A percentile compares a stretch with the other conserved stretches of the same genome.
phyloP scores from a whole-genome alignment of 2,888 invertebrate species.

The Heliconius ismenius region DNA sequence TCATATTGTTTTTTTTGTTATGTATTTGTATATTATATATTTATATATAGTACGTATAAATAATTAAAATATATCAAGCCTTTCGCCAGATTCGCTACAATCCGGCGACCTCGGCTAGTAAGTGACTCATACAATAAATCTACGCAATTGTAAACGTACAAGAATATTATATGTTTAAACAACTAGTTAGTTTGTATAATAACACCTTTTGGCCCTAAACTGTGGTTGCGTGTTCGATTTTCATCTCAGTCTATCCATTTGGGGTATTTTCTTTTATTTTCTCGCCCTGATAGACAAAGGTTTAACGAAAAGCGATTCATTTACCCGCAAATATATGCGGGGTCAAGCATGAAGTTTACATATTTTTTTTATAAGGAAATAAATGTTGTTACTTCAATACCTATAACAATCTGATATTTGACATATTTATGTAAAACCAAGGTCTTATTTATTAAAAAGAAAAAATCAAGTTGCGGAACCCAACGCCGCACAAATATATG shows the following conservation, averaged over 20 bases:
- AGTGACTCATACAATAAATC: background rate
- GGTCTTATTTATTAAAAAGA: background rate
- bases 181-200: background rate
- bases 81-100: slow-evolving; percentile 13
- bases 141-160: background rate
- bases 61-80: background rate
- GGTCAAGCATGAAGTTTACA: background rate
- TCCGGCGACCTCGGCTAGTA: slow-evolving; percentile 8
- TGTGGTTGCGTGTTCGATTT: too few relatives aligned
- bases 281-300: too few relatives aligned
- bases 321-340: too few relatives aligned
- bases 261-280: too few relatives aligned
- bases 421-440: background rate
- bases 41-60: too few relatives aligned
- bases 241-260: too few relatives aligned
- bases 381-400: background rate
- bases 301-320: too few relatives aligned
- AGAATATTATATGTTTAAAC: background rate
- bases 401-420: background rate
- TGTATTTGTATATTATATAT: too few relatives aligned
- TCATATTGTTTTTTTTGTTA: too few relatives aligned
- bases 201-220: background rate
- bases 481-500: background rate
- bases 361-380: background rate
- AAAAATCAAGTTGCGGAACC: background rate